Percentiles rank a stretch among this genome's conserved stretches.
phyloP scores from a whole-genome alignment of 2,888 invertebrate species.

The Tetramorium bicarinatum region DNA sequence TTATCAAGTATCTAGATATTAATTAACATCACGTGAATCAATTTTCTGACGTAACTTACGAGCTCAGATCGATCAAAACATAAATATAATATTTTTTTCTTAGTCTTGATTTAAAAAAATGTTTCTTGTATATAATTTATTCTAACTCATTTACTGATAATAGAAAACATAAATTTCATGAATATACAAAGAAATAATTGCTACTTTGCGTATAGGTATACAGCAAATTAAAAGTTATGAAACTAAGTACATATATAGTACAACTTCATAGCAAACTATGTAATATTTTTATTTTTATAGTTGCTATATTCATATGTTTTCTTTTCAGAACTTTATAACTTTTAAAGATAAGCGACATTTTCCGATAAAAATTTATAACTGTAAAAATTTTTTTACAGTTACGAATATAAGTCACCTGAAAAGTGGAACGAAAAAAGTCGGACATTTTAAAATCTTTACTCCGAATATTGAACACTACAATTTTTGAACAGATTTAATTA shows the following conservation, averaged over 20 bases:
- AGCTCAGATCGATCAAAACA: not conserved
- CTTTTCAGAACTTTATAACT: not conserved
- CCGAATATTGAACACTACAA: not conserved
- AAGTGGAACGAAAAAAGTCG: not conserved
- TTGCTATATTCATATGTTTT: not conserved
- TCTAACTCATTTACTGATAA: not conserved
- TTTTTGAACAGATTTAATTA: not conserved
- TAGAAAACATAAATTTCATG: not conserved
- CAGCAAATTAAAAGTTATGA: not conserved
- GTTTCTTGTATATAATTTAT: not conserved
- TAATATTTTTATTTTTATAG: not conserved
- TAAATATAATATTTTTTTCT: not conserved
- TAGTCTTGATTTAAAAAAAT: not conserved
- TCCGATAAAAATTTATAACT: not conserved
- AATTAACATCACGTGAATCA: not conserved
- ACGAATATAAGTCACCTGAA: not conserved
- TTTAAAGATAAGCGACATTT: not conserved
- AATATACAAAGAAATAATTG: not conserved
- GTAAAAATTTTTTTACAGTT: not conserved
- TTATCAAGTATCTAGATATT: not conserved
- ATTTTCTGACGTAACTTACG: not conserved
- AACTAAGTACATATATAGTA: not conserved
- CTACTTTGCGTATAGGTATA: no score
- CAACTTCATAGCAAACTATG: not conserved
- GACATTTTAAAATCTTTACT: not conserved